Evolutionary conservation across 2,113 vertebrate species (phyloP), one percentile per base, ranked within the genome.

Genomic region (Sisor rabdophorus): DNA sequence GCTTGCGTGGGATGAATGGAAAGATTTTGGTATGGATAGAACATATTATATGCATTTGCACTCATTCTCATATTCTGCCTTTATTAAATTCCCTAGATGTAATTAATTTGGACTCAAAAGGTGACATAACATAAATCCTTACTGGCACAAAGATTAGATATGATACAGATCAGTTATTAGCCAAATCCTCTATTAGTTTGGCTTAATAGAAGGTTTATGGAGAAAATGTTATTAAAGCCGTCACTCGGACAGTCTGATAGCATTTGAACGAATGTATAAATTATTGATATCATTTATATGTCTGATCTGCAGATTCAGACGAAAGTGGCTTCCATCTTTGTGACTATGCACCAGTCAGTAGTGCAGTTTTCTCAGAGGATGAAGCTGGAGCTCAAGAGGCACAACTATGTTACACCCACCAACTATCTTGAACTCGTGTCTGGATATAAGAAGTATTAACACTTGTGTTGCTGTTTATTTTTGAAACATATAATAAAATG

Each of bases 351-450:
- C 82, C 92, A 94, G 87, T 95, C 95, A 0, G 95, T 95, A 78
- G 91, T 82, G 13, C 83, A 81, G 6, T 88, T 92, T 60, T 95
- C 95, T 40, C 87, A 92, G 73, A 92, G 87, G 84, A 97, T 96
- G 94, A 88, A 92, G 75, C 5, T 92, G 81, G 94, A 94, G 81
- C 81, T 97, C 11, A 87, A 83, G 84, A 92, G 94, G 81, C 77
- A 93, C 74, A 95, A 94, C 82, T 96, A 96, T 0, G 94, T 96
- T 84, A 96, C 94, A 0, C 93, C 94, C 44, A 95, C 93, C 80
- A 95, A 95, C 90, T 97, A 95, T 89, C 87, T 97, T 87, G 94
- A 96, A 82, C 92, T 97, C 16, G 94, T 97, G 64, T 92, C 94
- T n/a, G 94, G 94, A 84, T 97, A 93, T 82, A 96, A 94, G 77